Base-by-base conservation (phyloP, 2,888 invertebrate genomes). In the Metacarcinus magister region DNA sequence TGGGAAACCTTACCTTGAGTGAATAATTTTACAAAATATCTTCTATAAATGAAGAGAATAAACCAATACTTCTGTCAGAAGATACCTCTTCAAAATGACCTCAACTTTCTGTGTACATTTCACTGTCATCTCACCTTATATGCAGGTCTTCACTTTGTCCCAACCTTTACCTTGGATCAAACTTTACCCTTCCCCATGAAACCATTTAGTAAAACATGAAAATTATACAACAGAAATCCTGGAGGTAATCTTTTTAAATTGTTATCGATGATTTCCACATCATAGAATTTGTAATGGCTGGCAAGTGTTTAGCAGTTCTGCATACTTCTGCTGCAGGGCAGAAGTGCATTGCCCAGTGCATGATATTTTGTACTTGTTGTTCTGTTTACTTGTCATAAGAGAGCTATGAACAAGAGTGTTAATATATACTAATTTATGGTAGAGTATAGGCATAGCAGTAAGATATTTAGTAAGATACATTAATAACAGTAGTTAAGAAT, bases 341-440 rank as follows among this genome's bases (percentile, higher is more conserved):
- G 87, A 87, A 87, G 87, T 87, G 87, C 87, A 87, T 87, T 87
- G 32, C 87, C 87, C 87, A 87, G 87, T 87, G 87, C 87, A 87
- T 87, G 87, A 87, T 39, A 39, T 87, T 87, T 87, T 87, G 87
- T 87, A 87, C 87, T 87, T 87, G 87, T 87, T 87, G 87, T 87
- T 87, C 87, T 87, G 87, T 87, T 87, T 87, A 87, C 87, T 39
- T 87, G 87, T 87, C 87, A 87, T 87, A 87, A 87, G 87, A 87
- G 87, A 87, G 87, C 87, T 87, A 87, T 39, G 87, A 87, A 87
- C 87, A 87, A 87, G 87, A 87, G 39, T 87, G 39, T 87, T 87
- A 28, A 39, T 87, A 32, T 87, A 16, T 39, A 87, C 32, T 32
- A 10, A 87, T 39, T 87, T 39, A 13, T 87, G 87, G 39, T 87